Evolutionary conservation across 2,888 invertebrate species (phyloP), one percentile per base, ranked within the genome.

Genomic region (Phengaris alcon): DNA sequence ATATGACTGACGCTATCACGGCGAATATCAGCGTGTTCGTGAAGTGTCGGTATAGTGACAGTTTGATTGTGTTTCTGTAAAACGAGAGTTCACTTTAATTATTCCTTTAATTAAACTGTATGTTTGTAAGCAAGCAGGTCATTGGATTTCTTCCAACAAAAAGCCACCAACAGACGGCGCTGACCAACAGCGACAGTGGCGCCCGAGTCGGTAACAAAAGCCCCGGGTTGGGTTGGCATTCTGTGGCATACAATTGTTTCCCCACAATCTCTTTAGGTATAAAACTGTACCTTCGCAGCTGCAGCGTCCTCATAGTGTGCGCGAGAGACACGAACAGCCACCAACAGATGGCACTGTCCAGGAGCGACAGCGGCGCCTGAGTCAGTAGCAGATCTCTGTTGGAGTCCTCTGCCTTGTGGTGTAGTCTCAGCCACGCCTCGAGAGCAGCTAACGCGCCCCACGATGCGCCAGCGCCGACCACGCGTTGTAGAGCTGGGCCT

Each of bases 141-240:
- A 35, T 35, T 35, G 35, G 35, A 35, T 35, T 35, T 35, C 35
- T 35, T 35, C 35, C 2, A 3, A 35, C 96, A 85, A 97, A 97
- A 82, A 98, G 97, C 98, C 98, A 98, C 97, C 98, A 99, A 85
- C 97, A 98, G 84, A 99, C 97, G 85, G 97, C 95, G 85, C 96
- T 95, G 90, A 97, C 98, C 57, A 98, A 22, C 22, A 22, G 95
- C 46, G 98, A 97, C 76, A 99, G 93, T 15, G 98, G 22, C 22
- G 22, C 96, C 79, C 96, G 96, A 1, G 98, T 97, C 75, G 98
- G 94, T 77, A 98, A 48, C 35, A 35, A 35, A 4, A 35, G 3
- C 35, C 35, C 35, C 4, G 1, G 35, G 35, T 35, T 35, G 35
- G 1, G 35, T 35, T 3, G 4, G 4, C 3, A 35, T 35, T 1